Evolutionary conservation across 2,113 vertebrate genomes (phyloP).

Genomic region (Urocolius indicus): DNA sequence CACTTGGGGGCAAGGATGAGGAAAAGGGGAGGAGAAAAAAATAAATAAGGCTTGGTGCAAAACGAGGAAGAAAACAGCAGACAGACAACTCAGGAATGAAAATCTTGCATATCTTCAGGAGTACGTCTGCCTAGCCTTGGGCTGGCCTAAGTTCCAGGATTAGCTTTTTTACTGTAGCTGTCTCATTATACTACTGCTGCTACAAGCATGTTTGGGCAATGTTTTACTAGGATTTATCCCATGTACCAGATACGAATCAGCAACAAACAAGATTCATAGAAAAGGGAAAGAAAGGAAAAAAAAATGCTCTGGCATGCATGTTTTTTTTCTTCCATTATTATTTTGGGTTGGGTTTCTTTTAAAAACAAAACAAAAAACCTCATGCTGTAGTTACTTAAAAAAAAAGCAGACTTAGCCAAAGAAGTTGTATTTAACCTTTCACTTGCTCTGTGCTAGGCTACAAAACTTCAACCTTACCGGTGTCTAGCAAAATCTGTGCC

Average conservation of each 20-base stretch:
- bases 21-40: not conserved
- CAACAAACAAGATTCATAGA: not conserved
- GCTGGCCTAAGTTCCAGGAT: not conserved
- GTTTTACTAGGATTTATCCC: not conserved
- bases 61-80: not conserved
- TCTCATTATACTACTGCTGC: not conserved
- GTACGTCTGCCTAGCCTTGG: not conserved
- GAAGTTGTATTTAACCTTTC: not conserved
- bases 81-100: not conserved
- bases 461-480: not conserved
- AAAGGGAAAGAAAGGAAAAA: conserved; percentile 6
- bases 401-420: not conserved
- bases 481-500: not conserved
- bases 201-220: not conserved
- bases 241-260: not conserved
- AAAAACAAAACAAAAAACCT: not conserved
- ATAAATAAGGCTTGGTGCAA: conserved; percentile 1
- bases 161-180: not conserved
- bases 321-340: not conserved
- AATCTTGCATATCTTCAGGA: not conserved
- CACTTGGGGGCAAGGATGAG: not conserved
- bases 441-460: not conserved
- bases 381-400: conserved; percentile 1
- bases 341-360: not conserved
- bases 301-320: not conserved